Evolutionary conservation across 2,113 vertebrate genomes (phyloP), one percentile per base, ranked within the genome.

Genomic region (Rhipidura dahli): DNA sequence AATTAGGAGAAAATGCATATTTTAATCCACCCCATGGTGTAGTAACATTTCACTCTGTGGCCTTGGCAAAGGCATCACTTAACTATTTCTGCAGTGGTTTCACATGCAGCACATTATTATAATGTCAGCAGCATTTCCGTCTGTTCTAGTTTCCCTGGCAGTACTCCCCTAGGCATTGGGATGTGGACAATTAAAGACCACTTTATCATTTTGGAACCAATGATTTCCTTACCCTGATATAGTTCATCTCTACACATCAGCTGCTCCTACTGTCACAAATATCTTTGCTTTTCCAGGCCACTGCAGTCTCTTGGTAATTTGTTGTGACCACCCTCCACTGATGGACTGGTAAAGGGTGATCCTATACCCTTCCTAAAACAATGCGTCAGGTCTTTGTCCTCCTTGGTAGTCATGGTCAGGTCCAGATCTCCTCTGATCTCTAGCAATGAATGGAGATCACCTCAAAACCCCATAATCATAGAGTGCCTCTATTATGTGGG

Each of bases 1-100:
- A 98, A 98, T 98, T 98, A 98, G 97, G 96, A 97, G 97, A 96
- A 98, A 98, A 98, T 92, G 97, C 98, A 97, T 98, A 98, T 98
- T 98, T 98, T 98, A 98, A 98, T 98, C 98, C 94, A 73, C 98
- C 98, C 97, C 49, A 93, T 96, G 97, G 98, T 96, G 98, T 96
- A 97, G 97, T 97, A 97, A 97, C 97, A 97, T 98, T 98, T 98
- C 92, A 89, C 94, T 97, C 94, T 68, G 97, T 96, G 97, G 97
- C 97, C 97, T 98, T 98, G 98, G 98, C 98, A 98, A 96, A 98
- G 97, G 23, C 93, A 47, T 70, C 94, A 76, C 95, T 98, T 98
- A 98, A 98, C 97, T 78, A 20, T 98, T 98, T 98, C 97, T 97
- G 94, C 79, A 87, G 94, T 65, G 89, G 91, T 91, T 96, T 93